Conservation (phyloP, 2,888 invertebrate genomes). For the Amphipyra tragopoginis region DNA sequence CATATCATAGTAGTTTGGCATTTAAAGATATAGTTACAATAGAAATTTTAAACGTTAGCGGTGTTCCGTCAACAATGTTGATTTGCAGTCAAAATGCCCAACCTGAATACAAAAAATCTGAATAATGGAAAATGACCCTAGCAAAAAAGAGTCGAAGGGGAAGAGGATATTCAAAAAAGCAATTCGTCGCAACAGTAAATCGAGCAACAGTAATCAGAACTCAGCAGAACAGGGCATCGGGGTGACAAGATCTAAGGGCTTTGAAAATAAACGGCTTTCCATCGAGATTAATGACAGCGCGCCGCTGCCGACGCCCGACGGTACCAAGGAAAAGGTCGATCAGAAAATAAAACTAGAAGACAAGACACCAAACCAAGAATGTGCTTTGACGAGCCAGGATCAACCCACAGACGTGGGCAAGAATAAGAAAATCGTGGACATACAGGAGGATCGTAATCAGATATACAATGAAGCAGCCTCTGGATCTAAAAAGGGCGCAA, state of each 20-base stretch:
- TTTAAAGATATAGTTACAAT: slow-evolving; percentile 18
- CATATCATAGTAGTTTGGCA: slow-evolving; percentile 20
- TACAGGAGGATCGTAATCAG: slow-evolving; percentile 74
- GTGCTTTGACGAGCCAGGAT: slow-evolving; percentile 35
- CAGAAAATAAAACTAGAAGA: slow-evolving; percentile 63
- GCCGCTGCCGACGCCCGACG: slow-evolving; percentile 76
- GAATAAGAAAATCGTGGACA: slow-evolving; percentile 71
- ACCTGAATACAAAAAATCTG: slow-evolving; percentile 68
- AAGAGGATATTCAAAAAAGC: slow-evolving; percentile 85
- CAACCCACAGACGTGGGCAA: slow-evolving; percentile 52
- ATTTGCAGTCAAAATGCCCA: slow-evolving; percentile 81
- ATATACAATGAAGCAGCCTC: slow-evolving; percentile 63
- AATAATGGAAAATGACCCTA: slow-evolving; percentile 89
- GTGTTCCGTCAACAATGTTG: slow-evolving; percentile 49
- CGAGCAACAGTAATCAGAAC: slow-evolving; percentile 75
- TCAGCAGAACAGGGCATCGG: slow-evolving; percentile 69
- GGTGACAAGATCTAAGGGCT: slow-evolving; percentile 78
- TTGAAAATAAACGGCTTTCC: slow-evolving; percentile 74
- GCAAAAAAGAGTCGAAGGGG: slow-evolving; percentile 86
- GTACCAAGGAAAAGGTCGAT: slow-evolving; percentile 67
- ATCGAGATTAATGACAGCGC: slow-evolving; percentile 74
- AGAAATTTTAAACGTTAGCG: slow-evolving; percentile 17
- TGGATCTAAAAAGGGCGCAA: slow-evolving; percentile 56
- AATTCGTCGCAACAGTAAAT: slow-evolving; percentile 81
- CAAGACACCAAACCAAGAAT: slow-evolving; percentile 50